Conservation (phyloP, 2,113 vertebrate species). For the Taxidea taxus region DNA sequence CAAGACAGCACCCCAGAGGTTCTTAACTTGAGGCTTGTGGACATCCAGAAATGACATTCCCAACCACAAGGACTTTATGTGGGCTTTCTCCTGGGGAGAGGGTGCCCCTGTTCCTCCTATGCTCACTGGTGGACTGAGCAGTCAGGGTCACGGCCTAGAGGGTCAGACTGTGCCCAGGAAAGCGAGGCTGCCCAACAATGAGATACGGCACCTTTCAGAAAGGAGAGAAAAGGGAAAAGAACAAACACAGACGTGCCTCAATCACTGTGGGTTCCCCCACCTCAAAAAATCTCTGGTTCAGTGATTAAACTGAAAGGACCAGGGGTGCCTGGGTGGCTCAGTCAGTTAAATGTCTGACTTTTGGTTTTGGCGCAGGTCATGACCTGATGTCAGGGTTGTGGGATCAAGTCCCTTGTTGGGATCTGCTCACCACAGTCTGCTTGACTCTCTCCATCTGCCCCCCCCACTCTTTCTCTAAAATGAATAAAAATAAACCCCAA, state of each 20-base stretch:
- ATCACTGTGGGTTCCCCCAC: rapidly evolving
- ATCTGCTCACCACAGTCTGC: not conserved
- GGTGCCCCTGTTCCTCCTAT: rapidly evolving
- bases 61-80: rapidly evolving
- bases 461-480: not conserved
- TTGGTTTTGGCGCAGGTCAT: not conserved
- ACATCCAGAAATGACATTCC: not conserved
- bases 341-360: not conserved
- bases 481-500: not conserved
- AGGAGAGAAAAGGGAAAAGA: too few relatives aligned
- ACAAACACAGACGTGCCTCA: rapidly evolving
- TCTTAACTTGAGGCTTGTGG: too few relatives aligned
- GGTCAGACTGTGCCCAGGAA: rapidly evolving
- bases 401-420: not conserved
- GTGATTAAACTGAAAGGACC: not conserved
- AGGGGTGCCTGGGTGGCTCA: not conserved
- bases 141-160: rapidly evolving
- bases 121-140: rapidly evolving
- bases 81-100: not conserved
- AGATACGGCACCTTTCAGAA: not conserved
- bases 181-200: rapidly evolving
- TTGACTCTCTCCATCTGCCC: not conserved
- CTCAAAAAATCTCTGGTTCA: not conserved
- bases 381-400: not conserved
- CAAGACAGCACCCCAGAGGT: rapidly evolving